Evolutionary conservation across 2,888 invertebrate genomes (phyloP).

Genomic region (Temnothorax unifasciatus): DNA sequence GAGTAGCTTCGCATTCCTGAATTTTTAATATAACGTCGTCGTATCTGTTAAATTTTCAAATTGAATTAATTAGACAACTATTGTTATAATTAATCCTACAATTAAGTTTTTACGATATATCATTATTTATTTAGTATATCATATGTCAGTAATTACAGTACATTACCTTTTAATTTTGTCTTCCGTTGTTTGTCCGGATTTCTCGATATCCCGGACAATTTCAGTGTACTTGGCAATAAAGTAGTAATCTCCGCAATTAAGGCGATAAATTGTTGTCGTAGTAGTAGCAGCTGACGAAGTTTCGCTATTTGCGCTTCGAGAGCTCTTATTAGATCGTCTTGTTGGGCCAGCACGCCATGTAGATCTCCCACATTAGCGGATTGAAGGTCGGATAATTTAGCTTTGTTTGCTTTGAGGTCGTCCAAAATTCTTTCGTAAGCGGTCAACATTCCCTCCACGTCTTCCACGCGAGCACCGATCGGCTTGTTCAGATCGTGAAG

Average conservation of each 20-base stretch:
- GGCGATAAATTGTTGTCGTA: slow-evolving; percentile 96
- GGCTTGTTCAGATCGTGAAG: slow-evolving; percentile 94
- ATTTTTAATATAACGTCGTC: slow-evolving; percentile 95
- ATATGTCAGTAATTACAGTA: background rate
- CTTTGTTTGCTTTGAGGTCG: slow-evolving; percentile 92
- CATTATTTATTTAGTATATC: background rate
- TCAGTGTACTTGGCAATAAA: slow-evolving; percentile 95
- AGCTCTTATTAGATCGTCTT: slow-evolving; percentile 94
- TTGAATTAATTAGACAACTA: background rate
- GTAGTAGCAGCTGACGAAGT: slow-evolving; percentile 91
- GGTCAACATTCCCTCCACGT: slow-evolving; percentile 93
- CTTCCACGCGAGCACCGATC: slow-evolving; percentile 95
- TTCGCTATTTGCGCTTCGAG: slow-evolving; percentile 95
- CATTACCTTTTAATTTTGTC: slow-evolving; percentile 92
- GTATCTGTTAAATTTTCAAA: slow-evolving; percentile 86
- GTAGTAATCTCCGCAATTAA: slow-evolving; percentile 95
- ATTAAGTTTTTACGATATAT: background rate
- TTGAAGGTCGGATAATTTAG: slow-evolving; percentile 92
- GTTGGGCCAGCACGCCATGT: slow-evolving; percentile 92
- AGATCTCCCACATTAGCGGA: slow-evolving; percentile 93
- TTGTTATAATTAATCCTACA: background rate
- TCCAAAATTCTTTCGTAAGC: slow-evolving; percentile 93
- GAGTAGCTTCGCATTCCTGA: slow-evolving; percentile 95
- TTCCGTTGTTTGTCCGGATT: slow-evolving; percentile 93
- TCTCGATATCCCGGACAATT: slow-evolving; percentile 94